Conservation (phyloP, 2,888 invertebrate species). For the Silvanus unidentatus region DNA sequence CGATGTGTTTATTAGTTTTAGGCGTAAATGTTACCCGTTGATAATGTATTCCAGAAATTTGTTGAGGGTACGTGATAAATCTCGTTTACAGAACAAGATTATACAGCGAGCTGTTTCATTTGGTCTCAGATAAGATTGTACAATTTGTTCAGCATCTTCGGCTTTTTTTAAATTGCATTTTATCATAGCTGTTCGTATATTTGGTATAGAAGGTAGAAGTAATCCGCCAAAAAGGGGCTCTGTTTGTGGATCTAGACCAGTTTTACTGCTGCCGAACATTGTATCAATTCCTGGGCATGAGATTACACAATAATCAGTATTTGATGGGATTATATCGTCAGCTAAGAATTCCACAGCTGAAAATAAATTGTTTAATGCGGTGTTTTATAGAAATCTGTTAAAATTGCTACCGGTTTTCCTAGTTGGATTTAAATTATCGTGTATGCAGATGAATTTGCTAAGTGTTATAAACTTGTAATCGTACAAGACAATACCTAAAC, state of each 20-base stretch:
- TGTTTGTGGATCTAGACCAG: not conserved
- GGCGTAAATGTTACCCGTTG: not conserved
- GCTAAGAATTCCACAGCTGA: slow-evolving; percentile 34
- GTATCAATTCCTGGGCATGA: slow-evolving; percentile 33
- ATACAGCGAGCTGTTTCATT: slow-evolving; percentile 31
- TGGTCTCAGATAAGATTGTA: slow-evolving; percentile 20
- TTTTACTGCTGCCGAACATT: slow-evolving; percentile 17
- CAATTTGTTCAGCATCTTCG: slow-evolving; percentile 15
- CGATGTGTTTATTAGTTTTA: not conserved
- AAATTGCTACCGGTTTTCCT: slow-evolving; percentile 17
- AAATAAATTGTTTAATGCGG: slow-evolving; percentile 1
- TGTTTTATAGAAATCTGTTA: not conserved
- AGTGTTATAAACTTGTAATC: slow-evolving; percentile 28
- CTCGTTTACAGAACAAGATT: slow-evolving; percentile 24
- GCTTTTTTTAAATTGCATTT: slow-evolving; percentile 26
- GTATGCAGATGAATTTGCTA: slow-evolving; percentile 31
- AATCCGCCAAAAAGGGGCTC: slow-evolving; percentile 29
- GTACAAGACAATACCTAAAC: slow-evolving; percentile 31
- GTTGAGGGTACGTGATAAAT: not conserved
- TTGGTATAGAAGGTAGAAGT: slow-evolving; percentile 34
- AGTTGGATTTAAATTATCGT: slow-evolving; percentile 15
- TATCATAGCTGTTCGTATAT: slow-evolving; percentile 30
- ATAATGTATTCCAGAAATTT: not conserved
- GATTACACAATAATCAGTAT: slow-evolving; percentile 30
- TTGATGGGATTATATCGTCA: slow-evolving; percentile 30